A percentile compares a stretch with the other conserved stretches of the same genome.
Evolutionary conservation across 2,888 invertebrate species (phyloP).

Genomic region (Lapara coniferarum): DNA sequence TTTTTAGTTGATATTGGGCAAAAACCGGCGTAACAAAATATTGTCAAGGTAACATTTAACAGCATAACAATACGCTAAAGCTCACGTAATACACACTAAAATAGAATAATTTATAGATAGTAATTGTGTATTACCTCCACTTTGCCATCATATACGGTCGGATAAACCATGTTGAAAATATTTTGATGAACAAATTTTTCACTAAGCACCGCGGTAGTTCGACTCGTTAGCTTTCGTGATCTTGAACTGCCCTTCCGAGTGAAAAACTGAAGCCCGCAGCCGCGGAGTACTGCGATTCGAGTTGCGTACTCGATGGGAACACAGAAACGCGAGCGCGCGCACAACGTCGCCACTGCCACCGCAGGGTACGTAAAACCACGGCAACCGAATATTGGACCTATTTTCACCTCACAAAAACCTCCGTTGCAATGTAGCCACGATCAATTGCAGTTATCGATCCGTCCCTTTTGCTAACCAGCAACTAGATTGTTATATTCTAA

Average conservation of each 20-base stretch:
- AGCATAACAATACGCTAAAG: slow-evolving; percentile 45
- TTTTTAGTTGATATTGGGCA: background rate
- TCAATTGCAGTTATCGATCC: slow-evolving; percentile 19
- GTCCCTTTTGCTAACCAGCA: slow-evolving; percentile 19
- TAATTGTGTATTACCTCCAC: slow-evolving; percentile 57
- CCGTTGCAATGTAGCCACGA: slow-evolving; percentile 1
- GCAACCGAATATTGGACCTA: slow-evolving; percentile 48
- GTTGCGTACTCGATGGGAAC: slow-evolving; percentile 68
- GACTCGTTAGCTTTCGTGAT: slow-evolving; percentile 72
- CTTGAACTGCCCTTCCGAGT: slow-evolving; percentile 83
- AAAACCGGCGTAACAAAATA: slow-evolving; percentile 48
- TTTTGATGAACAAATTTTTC: slow-evolving; percentile 55
- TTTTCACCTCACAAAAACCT: slow-evolving; percentile 35
- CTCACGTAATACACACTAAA: slow-evolving; percentile 57
- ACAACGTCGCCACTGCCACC: slow-evolving; percentile 56
- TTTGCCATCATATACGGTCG: slow-evolving; percentile 73
- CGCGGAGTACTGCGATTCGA: slow-evolving; percentile 55
- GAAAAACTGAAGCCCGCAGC: slow-evolving; percentile 71
- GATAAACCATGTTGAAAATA: slow-evolving; percentile 72
- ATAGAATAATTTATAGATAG: slow-evolving; percentile 45
- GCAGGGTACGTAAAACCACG: slow-evolving; percentile 58
- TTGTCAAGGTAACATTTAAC: slow-evolving; percentile 51
- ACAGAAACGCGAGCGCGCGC: slow-evolving; percentile 68
- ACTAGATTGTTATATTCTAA: slow-evolving; percentile 48
- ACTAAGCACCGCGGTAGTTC: slow-evolving; percentile 60